Evolutionary conservation across 2,888 invertebrate species (phyloP), one percentile per base, ranked within the genome.

Genomic region (Tridacna gigas): DNA sequence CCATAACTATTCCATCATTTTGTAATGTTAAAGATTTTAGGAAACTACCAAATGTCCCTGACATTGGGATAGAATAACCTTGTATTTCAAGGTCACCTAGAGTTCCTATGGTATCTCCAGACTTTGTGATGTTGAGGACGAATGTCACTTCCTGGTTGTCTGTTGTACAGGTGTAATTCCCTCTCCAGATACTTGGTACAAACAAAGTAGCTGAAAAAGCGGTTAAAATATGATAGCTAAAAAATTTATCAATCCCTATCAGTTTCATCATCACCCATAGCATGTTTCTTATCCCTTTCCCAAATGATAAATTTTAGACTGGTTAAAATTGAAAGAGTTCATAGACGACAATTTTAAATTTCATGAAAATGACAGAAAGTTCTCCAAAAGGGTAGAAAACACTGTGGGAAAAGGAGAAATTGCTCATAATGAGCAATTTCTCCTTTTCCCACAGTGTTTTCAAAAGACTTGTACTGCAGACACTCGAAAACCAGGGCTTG

Each of bases 171-270:
- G 83, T 81, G 77, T 82, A 86, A 66, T 80, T 84, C 0, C 86
- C 86, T 22, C 60, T 82, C 86, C 86, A 86, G 25, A 79, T 82
- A 82, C 84, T 84, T 0, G 84, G 82, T 47, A 86, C 82, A 48
- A 86, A 84, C 4, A 67, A 77, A 60, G 82, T 74, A 25, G 67
- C 86, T 86, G 77, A 28, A 83, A 79, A 37, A 73, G 7, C 28
- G 20, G 11, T 37, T 2, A 37, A 37, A 37, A 7, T 37, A 4
- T 37, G 37, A 37, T 7, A 37, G 37, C 37, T 37, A 37, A 37
- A 2, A 37, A 37, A 37, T 37, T 37, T 37, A 37, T 37, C 37
- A 37, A 37, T 4, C 37, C 37, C 7, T 7, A 37, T 37, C 37
- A 37, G 7, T 7, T 4, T 37, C 2, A 37, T 37, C 37, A 37